Conservation (phyloP, 2,797 vertebrate species). For the Gobio occitaniae region DNA sequence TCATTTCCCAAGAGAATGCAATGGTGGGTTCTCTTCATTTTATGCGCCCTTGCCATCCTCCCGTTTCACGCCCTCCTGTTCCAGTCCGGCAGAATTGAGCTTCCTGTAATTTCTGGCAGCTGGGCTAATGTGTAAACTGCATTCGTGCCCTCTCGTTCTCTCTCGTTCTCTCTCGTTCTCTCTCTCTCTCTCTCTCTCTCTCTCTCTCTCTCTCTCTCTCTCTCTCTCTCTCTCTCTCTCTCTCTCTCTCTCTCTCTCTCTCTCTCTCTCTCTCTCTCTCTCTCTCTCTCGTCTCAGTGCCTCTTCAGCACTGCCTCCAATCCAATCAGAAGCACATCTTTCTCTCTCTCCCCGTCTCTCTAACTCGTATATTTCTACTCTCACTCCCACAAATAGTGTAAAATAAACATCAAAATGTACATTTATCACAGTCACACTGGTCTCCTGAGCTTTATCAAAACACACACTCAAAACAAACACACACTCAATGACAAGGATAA, state of each 20-base stretch:
- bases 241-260: conserved; percentile 7
- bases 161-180: no score
- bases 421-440: conserved; percentile 23
- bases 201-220: conserved; percentile 36
- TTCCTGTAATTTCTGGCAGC: conserved; percentile 59
- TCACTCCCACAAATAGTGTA: conserved; percentile 31
- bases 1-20: conserved; percentile 31
- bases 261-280: conserved; percentile 54
- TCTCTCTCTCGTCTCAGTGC: conserved; percentile 26
- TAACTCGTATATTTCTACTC: conserved; percentile 1
- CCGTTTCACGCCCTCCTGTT: conserved; percentile 21
- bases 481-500: not conserved
- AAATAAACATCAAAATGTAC: conserved; percentile 49
- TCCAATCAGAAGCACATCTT: conserved; percentile 52
- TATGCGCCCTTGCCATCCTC: conserved; percentile 26
- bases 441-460: not conserved
- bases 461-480: not conserved
- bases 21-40: conserved; percentile 11
- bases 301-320: conserved; percentile 65
- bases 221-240: conserved; percentile 46
- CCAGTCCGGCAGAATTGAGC: conserved; percentile 38
- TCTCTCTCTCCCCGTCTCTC: conserved; percentile 27
- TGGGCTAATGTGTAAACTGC: conserved; percentile 49
- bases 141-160: conserved; percentile 53
- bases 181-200: not conserved